Evolutionary conservation across 2,113 vertebrate genomes (phyloP).

Genomic region (Pelmatolapia mariae): DNA sequence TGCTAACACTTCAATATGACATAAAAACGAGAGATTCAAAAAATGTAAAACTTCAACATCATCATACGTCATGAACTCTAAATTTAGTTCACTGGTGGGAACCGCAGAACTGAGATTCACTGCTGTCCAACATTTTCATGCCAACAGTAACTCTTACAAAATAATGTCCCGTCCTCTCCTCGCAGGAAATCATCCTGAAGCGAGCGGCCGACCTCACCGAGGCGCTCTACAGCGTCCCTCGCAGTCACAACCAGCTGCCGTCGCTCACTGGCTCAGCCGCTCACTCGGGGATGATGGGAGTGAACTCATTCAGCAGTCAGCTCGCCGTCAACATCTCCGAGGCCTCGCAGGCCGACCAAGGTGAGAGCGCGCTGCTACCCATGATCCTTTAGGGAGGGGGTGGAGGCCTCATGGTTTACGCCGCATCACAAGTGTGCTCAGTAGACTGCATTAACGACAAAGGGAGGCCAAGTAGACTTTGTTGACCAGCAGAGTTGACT

Average conservation of each 20-base stretch:
- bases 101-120: background rate
- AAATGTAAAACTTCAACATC: background rate
- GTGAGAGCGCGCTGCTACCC: conserved; percentile 55
- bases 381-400: background rate
- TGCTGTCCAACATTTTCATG: background rate
- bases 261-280: conserved; percentile 78
- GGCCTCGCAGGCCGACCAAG: conserved; percentile 85
- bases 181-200: conserved; percentile 91
- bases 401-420: background rate
- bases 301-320: conserved; percentile 89
- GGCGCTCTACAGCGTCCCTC: conserved; percentile 93
- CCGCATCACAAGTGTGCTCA: background rate
- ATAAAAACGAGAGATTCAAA: background rate
- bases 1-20: background rate
- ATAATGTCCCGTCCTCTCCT: too few relatives aligned
- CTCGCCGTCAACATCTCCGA: conserved; percentile 87
- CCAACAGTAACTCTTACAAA: background rate
- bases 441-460: background rate
- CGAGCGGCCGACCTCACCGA: conserved; percentile 92
- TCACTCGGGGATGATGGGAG: conserved; percentile 83
- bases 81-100: background rate
- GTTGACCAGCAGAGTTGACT: background rate
- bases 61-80: background rate
- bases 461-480: background rate
- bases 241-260: conserved; percentile 83